Evolutionary conservation across 2,797 vertebrate genomes (phyloP).

Genomic region (Corythornis leucogaster): DNA sequence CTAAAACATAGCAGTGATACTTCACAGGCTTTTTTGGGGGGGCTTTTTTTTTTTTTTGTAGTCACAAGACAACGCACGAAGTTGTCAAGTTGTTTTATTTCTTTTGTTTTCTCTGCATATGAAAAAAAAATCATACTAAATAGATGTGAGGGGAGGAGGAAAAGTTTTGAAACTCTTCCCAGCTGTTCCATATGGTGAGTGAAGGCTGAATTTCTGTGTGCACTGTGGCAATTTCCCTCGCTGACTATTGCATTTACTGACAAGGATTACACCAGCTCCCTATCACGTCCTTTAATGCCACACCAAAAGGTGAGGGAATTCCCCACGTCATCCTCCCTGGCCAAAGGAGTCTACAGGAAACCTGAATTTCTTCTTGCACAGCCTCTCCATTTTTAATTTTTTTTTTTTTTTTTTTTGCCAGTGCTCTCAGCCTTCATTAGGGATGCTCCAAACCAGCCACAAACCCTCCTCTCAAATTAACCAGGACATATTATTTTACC

Average conservation of each 20-base stretch:
- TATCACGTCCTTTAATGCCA: not conserved
- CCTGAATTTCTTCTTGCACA: slow-evolving; percentile 7
- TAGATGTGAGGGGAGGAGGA: not conserved
- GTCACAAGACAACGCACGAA: slow-evolving; percentile 88
- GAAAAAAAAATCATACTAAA: not conserved
- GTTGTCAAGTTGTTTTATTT: slow-evolving; percentile 80
- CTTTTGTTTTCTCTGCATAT: slow-evolving; percentile 39
- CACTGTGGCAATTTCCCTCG: not conserved
- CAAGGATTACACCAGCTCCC: slow-evolving; percentile 32
- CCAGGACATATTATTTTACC: not conserved
- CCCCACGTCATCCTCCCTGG: not conserved
- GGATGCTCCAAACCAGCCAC: not conserved
- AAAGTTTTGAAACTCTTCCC: slow-evolving; percentile 78
- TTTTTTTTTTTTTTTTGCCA: not conserved
- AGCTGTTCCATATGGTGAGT: slow-evolving; percentile 57
- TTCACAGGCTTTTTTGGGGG: slow-evolving; percentile 80
- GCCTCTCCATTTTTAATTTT: not conserved
- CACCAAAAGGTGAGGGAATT: slow-evolving; percentile 54
- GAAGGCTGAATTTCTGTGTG: slow-evolving; percentile 53
- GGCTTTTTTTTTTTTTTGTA: slow-evolving; percentile 17
- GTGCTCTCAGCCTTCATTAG: not conserved
- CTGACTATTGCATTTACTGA: slow-evolving; percentile 24
- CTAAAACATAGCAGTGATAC: slow-evolving; percentile 94
- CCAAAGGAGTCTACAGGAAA: not conserved
- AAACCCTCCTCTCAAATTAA: slow-evolving; percentile 21